phyloP scores from a whole-genome alignment of 1,140 invertebrate genomes.

The Zaprionus nigranus region DNA sequence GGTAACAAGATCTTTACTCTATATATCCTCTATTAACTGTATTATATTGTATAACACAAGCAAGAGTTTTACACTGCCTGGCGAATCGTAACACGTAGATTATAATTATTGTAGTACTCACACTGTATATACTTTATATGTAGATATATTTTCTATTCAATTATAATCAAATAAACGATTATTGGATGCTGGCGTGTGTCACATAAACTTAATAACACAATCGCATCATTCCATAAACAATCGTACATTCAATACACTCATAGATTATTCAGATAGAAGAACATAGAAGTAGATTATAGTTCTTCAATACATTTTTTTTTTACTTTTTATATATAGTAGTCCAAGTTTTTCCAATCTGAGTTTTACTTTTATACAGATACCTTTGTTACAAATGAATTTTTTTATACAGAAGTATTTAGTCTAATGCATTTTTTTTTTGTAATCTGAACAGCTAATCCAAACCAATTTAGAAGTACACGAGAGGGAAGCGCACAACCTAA shows the following conservation, averaged over 20 bases:
- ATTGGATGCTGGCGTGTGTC: constrained; percentile 81
- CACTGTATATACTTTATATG: constrained; percentile 51
- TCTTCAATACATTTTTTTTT: constrained; percentile 8
- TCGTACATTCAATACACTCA: constrained; percentile 56
- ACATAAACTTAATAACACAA: constrained; percentile 72
- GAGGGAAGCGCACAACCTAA: constrained; percentile 66
- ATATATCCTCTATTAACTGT: neutral
- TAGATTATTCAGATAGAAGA: constrained; percentile 27
- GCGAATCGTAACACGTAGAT: neutral
- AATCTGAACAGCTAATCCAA: constrained; percentile 75
- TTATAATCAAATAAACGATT: constrained; percentile 61
- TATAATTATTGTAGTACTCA: constrained; percentile 50
- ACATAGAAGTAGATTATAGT: constrained; percentile 36
- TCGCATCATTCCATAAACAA: constrained; percentile 80
- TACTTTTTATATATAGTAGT: constrained; percentile 36
- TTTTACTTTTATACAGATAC: constrained; percentile 30
- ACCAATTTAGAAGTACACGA: constrained; percentile 80
- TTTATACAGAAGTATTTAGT: neutral
- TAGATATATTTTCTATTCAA: constrained; percentile 26
- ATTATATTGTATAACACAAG: neutral
- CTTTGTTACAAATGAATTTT: constrained; percentile 13
- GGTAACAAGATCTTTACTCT: constrained; percentile 86
- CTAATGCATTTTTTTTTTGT: constrained; percentile 14
- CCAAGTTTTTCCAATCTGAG: constrained; percentile 39
- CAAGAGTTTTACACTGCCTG: constrained; percentile 41